A percentile compares a stretch with the other conserved stretches of the same genome.
phyloP scores from a whole-genome alignment of 2,888 invertebrate species.

The Mechanitis messenoides region DNA sequence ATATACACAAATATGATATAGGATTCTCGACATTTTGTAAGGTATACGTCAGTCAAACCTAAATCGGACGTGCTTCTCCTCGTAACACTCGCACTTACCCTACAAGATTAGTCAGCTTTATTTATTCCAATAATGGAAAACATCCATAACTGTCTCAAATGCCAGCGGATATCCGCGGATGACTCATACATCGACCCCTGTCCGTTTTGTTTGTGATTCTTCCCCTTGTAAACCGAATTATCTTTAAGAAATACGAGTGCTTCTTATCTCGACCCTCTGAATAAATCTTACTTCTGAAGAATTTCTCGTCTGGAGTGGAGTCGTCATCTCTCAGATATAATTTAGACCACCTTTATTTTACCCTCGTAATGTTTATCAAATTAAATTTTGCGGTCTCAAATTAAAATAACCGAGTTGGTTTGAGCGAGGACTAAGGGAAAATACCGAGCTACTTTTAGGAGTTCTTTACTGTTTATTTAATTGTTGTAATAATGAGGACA shows the following conservation, averaged over 20 bases:
- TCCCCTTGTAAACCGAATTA: slow-evolving; percentile 62
- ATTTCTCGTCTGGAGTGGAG: slow-evolving; percentile 31
- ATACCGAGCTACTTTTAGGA: slow-evolving; percentile 8
- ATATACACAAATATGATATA: too few relatives aligned
- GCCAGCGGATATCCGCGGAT: slow-evolving; percentile 60
- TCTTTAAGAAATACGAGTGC: slow-evolving; percentile 60
- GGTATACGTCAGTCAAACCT: neutral
- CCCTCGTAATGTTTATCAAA: slow-evolving; percentile 32
- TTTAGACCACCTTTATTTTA: slow-evolving; percentile 30
- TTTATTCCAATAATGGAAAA: slow-evolving; percentile 50
- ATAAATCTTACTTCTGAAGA: slow-evolving; percentile 59
- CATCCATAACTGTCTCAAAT: slow-evolving; percentile 64
- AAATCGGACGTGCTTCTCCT: neutral
- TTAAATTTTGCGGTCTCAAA: slow-evolving; percentile 30
- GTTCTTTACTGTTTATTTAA: slow-evolving; percentile 9
- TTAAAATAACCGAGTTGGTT: slow-evolving; percentile 28
- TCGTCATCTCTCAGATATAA: slow-evolving; percentile 31
- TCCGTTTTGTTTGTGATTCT: slow-evolving; percentile 51
- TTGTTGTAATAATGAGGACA: neutral
- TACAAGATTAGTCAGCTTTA: slow-evolving; percentile 29
- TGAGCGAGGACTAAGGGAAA: slow-evolving; percentile 10
- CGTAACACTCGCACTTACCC: neutral
- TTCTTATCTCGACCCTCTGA: slow-evolving; percentile 56
- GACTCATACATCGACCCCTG: slow-evolving; percentile 55
- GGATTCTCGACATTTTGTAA: too few relatives aligned